phyloP scores from a whole-genome alignment of 2,888 invertebrate species.

The Euplexia lucipara region DNA sequence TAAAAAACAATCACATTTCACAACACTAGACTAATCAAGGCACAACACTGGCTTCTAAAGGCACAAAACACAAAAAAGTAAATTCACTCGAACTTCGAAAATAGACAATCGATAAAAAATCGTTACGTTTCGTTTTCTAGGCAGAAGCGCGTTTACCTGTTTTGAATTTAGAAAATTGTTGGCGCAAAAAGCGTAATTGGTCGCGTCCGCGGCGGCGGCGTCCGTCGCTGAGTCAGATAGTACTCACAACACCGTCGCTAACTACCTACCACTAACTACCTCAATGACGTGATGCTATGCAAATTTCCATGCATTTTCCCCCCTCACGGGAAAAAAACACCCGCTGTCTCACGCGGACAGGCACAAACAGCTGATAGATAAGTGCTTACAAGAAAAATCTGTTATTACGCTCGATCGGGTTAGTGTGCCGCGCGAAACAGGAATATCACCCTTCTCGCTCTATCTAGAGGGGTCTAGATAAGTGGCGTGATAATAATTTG shows the following conservation, averaged over 20 bases:
- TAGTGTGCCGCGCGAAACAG: conserved; percentile 84
- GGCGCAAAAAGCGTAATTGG: conserved; percentile 81
- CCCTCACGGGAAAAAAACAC: conserved; percentile 62
- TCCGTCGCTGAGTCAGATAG: conserved; percentile 72
- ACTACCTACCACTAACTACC: conserved; percentile 62
- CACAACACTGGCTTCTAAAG: conserved; percentile 59
- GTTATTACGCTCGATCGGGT: conserved; percentile 84
- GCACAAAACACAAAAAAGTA: conserved; percentile 67
- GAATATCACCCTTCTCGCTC: conserved; percentile 74
- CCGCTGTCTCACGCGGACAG: conserved; percentile 68
- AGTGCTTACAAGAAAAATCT: conserved; percentile 77
- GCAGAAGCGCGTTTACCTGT: conserved; percentile 72
- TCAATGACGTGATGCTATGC: conserved; percentile 79
- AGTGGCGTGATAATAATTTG: conserved; percentile 85
- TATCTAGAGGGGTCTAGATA: conserved; percentile 83
- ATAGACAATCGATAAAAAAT: conserved; percentile 71
- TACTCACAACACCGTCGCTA: conserved; percentile 72
- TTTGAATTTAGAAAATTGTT: conserved; percentile 83
- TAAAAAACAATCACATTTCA: conserved; percentile 83
- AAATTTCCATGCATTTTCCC: conserved; percentile 82
- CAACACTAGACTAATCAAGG: conserved; percentile 72
- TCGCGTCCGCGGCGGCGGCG: conserved; percentile 78
- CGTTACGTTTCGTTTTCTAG: conserved; percentile 81
- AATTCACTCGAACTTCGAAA: conserved; percentile 69
- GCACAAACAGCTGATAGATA: conserved; percentile 81